Percentiles rank a stretch among this genome's conserved stretches.
phyloP scores from a whole-genome alignment of 2,888 invertebrate species.

The Minunthozetes semirufus region DNA sequence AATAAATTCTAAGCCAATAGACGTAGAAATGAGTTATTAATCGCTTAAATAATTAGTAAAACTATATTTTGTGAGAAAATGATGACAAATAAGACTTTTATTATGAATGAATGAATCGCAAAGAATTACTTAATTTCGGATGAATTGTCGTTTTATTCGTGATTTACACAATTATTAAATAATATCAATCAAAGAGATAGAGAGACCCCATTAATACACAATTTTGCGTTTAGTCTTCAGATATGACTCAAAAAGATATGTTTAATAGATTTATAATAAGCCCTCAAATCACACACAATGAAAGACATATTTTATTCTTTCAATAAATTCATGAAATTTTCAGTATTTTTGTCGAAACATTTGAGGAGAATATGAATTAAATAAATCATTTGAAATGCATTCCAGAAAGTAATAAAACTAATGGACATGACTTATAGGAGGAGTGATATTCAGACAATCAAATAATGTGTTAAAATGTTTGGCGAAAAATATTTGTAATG shows the following conservation, averaged over 20 bases:
- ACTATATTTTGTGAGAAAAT: no score
- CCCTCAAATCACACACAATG: not conserved
- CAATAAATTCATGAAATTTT: not conserved
- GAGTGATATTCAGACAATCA: conserved; percentile 8
- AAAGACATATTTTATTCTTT: not conserved
- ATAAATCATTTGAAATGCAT: not conserved
- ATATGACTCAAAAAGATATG: not conserved
- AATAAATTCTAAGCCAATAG: no score
- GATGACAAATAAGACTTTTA: no score
- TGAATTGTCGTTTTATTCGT: not conserved
- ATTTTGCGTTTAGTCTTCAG: not conserved
- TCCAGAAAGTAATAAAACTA: not conserved
- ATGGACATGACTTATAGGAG: not conserved
- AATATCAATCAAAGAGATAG: not conserved
- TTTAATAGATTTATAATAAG: not conserved
- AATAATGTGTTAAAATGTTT: conserved; percentile 7
- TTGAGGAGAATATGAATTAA: not conserved
- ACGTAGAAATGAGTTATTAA: no score
- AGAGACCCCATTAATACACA: not conserved
- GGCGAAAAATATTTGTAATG: not conserved
- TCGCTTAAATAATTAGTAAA: no score
- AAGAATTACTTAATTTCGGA: not conserved
- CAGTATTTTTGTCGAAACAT: not conserved
- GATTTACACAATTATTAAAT: not conserved
- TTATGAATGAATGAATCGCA: not conserved